Evolutionary conservation across 2,797 vertebrate genomes (phyloP).

Genomic region (Sebastolobus altivelis): DNA sequence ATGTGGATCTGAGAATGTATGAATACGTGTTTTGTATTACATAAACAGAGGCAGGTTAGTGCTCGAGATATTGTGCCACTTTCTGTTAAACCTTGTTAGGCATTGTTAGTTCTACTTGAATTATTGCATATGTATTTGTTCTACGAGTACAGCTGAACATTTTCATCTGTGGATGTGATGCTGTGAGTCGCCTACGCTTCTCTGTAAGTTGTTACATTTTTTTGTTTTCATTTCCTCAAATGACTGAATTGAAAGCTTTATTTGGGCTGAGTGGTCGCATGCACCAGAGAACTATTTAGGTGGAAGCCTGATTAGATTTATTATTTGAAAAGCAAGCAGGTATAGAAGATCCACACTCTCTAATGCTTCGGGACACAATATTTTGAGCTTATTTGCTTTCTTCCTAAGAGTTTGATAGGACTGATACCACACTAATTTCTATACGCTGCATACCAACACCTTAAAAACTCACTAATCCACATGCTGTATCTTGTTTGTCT

Average conservation of each 20-base stretch:
- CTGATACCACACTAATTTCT: background rate
- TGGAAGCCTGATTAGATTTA: slow-evolving; percentile 50
- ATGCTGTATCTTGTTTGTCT: background rate
- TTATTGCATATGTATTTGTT: slow-evolving; percentile 14
- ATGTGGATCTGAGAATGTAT: slow-evolving; percentile 1
- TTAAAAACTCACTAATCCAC: background rate
- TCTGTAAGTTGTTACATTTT: background rate
- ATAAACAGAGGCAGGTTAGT: background rate
- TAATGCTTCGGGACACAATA: slow-evolving; percentile 20
- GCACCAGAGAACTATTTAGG: slow-evolving; percentile 41
- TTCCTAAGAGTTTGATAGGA: background rate
- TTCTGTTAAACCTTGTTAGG: background rate
- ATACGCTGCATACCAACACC: background rate
- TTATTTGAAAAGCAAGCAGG: slow-evolving; percentile 63
- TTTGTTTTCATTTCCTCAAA: background rate
- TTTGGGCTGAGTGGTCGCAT: slow-evolving; percentile 1
- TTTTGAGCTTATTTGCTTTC: background rate
- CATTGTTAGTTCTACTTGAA: background rate
- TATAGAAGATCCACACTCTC: slow-evolving; percentile 55
- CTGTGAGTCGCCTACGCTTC: background rate
- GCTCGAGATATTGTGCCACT: background rate
- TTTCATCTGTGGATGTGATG: background rate
- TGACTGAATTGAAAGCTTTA: slow-evolving; percentile 13
- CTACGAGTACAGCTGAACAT: background rate
- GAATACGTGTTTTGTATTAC: slow-evolving; percentile 7